Percentiles rank a stretch among this genome's conserved stretches.
Conservation (phyloP, 2,797 vertebrate genomes). For the Pseudochaenichthys georgianus region DNA sequence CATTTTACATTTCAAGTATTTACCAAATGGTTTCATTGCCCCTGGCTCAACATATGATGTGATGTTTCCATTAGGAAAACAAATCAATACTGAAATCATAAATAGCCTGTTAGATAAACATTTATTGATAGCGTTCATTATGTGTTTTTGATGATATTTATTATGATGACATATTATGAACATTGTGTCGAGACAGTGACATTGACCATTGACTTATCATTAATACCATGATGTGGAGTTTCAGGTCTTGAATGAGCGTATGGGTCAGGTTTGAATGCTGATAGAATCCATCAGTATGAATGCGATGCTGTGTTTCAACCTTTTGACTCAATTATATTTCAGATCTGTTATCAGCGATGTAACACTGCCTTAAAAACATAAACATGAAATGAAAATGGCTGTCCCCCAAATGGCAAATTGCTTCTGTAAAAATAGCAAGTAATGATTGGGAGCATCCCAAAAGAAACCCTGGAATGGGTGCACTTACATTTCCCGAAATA, state of each 20-base stretch:
- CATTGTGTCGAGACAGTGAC: not conserved
- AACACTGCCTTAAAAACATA: not conserved
- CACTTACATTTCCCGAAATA: not conserved
- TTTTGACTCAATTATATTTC: not conserved
- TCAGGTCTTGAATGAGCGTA: not conserved
- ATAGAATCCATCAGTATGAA: not conserved
- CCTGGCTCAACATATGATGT: not conserved
- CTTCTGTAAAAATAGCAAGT: constrained; percentile 2
- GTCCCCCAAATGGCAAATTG: not conserved
- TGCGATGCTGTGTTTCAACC: not conserved
- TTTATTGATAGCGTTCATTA: not conserved
- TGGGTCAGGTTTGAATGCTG: not conserved
- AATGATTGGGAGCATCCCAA: not conserved
- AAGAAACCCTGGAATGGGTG: not conserved
- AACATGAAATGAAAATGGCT: not conserved
- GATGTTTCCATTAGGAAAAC: not conserved
- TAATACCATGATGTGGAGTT: not conserved
- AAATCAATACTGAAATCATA: not conserved
- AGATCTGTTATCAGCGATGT: not conserved
- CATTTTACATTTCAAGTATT: not conserved
- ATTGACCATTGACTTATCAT: not conserved
- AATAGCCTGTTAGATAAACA: not conserved
- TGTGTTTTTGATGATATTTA: not conserved
- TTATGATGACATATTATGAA: not conserved
- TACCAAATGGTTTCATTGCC: not conserved